phyloP scores from a whole-genome alignment of 2,888 invertebrate genomes.

The Hypomecis punctinalis region DNA sequence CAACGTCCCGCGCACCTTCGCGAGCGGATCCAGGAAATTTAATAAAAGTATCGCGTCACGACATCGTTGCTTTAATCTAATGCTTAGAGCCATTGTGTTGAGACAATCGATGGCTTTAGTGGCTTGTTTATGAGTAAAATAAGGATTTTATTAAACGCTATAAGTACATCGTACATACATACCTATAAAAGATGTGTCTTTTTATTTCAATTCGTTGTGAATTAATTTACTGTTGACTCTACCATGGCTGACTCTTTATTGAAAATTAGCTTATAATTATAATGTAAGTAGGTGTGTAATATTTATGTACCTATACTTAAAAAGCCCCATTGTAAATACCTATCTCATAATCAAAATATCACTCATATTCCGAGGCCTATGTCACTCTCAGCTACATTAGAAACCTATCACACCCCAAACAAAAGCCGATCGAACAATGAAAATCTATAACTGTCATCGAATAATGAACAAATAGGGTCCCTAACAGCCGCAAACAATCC shows the following conservation, averaged over 20 bases:
- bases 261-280: too few species aligned
- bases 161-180: conserved; percentile 1
- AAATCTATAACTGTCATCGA: conserved; percentile 76
- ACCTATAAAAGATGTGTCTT: neutral
- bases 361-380: conserved; percentile 13
- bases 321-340: too few species aligned
- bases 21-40: conserved; percentile 69
- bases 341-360: conserved; percentile 14
- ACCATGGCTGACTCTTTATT: too few species aligned
- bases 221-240: too few species aligned
- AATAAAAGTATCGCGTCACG: conserved; percentile 63
- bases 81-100: conserved; percentile 41
- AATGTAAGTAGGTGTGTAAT: too few species aligned
- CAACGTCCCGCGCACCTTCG: conserved; percentile 59
- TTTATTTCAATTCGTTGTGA: too few species aligned
- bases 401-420: conserved; percentile 43
- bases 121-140: conserved; percentile 26
- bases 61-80: conserved; percentile 55
- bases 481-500: conserved; percentile 79
- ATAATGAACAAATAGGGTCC: conserved; percentile 77
- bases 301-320: too few species aligned
- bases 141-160: conserved; percentile 14
- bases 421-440: conserved; percentile 53
- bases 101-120: conserved; percentile 34
- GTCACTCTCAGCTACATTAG: conserved; percentile 11